Base-by-base conservation (phyloP, 1,140 invertebrate genomes). In the Drosophila novamexicana region DNA sequence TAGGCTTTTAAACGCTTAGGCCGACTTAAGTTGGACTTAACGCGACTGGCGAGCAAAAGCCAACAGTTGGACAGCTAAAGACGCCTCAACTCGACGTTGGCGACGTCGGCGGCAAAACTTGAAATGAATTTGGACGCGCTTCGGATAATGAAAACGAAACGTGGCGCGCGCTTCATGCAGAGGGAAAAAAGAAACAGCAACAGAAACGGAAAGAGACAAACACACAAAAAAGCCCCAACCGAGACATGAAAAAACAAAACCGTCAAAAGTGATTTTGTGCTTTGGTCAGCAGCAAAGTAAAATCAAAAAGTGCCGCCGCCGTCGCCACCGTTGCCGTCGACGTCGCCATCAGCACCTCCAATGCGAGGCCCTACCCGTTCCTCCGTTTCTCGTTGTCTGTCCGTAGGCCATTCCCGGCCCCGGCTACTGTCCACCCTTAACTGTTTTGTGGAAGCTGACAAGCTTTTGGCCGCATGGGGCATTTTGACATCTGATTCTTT, bases 1-100 rank as follows among this genome's bases (percentile, higher is more conserved):
- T 89, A 89, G 81, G 85, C 84, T 84, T 89, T 89, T 89, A 90
- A 89, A 78, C 80, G 84, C 84, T 89, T 85, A 89, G 85, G 84
- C 79, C 85, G 85, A 75, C 84, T 89, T 89, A 90, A 89, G 78
- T 81, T 75, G 74, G 84, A 75, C 84, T 88, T 89, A 89, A 81
- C 73, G 80, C 79, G 80, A 52, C 79, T 81, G 78, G 75, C 82
- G 78, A 77, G 77, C 70, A 86, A 85, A 81, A 82, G 83, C 82
- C 83, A 86, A 83, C 77, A 77, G 81, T 74, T 62, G 66, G 58
- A 86, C 83, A 86, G 64, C 64, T 77, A 72, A 74, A 88, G 83
- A 88, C 83, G 83, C 83, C 83, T 73, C 83, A 73, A 69, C 54
- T 65, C 65, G 58, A 56, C 58, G 54, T n/a, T 52, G 52, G 42